Conservation (phyloP, 2,888 invertebrate species). For the Lissocephala sabroskyi region DNA sequence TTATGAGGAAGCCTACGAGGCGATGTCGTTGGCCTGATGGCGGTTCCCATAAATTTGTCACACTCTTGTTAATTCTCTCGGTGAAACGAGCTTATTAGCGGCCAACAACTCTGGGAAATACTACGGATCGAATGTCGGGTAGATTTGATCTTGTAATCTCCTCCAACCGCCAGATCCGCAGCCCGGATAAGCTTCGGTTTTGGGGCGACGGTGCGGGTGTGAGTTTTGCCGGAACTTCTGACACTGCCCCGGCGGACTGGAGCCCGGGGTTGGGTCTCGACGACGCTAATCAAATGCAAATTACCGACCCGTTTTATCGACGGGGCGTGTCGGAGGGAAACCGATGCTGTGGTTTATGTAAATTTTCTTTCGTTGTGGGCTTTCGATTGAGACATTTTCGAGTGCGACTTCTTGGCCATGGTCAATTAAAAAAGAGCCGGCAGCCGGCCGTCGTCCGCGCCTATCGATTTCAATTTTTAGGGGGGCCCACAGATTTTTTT, state of each 20-base stretch:
- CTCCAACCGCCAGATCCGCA: too few species aligned
- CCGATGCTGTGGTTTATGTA: conserved; percentile 29
- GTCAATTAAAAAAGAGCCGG: conserved; percentile 49
- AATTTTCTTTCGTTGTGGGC: conserved; percentile 7
- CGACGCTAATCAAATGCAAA: conserved; percentile 56
- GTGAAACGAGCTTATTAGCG: conserved; percentile 59
- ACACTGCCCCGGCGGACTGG: too few species aligned
- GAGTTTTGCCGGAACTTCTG: too few species aligned
- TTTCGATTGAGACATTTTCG: conserved; percentile 59
- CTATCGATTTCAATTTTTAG: conserved; percentile 47
- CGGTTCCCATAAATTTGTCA: conserved; percentile 26
- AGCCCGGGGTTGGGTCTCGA: background rate
- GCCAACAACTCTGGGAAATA: too few species aligned
- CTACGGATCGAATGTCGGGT: background rate
- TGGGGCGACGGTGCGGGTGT: too few species aligned
- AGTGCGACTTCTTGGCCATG: conserved; percentile 63
- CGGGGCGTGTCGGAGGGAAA: conserved; percentile 55
- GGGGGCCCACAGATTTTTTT: background rate
- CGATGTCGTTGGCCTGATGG: conserved; percentile 2
- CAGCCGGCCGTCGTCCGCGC: conserved; percentile 24
- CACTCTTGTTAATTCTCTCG: conserved; percentile 33
- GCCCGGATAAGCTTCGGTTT: too few species aligned
- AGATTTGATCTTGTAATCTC: too few species aligned
- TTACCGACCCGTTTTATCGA: conserved; percentile 38
- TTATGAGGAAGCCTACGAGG: conserved; percentile 65